phyloP scores from a whole-genome alignment of 1,140 invertebrate genomes.

The Chionoecetes opilio region DNA sequence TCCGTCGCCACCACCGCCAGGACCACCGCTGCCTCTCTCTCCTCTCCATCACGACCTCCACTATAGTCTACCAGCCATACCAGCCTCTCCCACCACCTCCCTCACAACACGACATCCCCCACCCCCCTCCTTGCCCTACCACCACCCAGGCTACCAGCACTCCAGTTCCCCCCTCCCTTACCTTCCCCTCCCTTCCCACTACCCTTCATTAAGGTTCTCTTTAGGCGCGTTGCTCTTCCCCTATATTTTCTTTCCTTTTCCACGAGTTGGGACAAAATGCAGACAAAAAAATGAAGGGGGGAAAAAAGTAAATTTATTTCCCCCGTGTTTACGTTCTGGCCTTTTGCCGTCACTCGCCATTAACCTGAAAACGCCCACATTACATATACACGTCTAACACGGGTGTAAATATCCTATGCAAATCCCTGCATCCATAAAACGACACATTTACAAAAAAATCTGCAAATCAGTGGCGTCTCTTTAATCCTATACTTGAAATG shows the following conservation, averaged over 20 bases:
- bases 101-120: constrained; percentile 9
- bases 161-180: not conserved
- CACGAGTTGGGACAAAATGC: constrained; percentile 45
- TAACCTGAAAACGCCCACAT: constrained; percentile 35
- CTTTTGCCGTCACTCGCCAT: constrained; percentile 56
- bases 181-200: not conserved
- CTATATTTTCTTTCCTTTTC: constrained; percentile 29
- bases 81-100: not conserved
- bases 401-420: constrained; percentile 49
- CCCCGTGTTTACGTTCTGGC: constrained; percentile 16
- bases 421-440: constrained; percentile 41
- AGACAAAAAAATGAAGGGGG: not conserved
- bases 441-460: constrained; percentile 7
- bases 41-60: constrained; percentile 36
- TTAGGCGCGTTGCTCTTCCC: constrained; percentile 56
- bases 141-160: not conserved
- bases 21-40: not conserved
- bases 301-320: constrained; percentile 22
- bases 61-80: constrained; percentile 30
- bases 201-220: constrained; percentile 60
- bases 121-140: not conserved
- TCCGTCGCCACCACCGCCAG: not conserved
- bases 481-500: not conserved
- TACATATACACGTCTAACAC: constrained; percentile 59
- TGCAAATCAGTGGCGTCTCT: constrained; percentile 1